Evolutionary conservation across 1,140 invertebrate species (phyloP).

Genomic region (Diorhabda sublineata): DNA sequence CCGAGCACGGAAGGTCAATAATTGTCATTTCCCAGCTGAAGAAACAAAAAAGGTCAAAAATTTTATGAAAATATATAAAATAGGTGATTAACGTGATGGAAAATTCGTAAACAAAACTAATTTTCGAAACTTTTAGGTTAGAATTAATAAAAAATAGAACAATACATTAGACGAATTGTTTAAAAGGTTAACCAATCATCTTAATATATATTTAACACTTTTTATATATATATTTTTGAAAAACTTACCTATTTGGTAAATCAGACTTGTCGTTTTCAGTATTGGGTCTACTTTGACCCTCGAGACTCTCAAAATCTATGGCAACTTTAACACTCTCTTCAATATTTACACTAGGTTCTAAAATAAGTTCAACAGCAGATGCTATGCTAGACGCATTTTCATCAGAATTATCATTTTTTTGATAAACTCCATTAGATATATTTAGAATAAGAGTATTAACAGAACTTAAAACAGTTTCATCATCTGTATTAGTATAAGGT

Average conservation of each 20-base stretch:
- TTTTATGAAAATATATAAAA: not conserved
- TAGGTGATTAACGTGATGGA: not conserved
- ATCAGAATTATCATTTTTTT: not conserved
- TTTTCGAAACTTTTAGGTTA: not conserved
- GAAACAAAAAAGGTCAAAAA: not conserved
- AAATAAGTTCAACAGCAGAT: not conserved
- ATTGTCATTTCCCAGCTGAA: not conserved
- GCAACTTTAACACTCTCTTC: slow-evolving; percentile 1
- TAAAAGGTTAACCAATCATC: too few relatives aligned
- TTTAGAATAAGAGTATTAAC: slow-evolving; percentile 1
- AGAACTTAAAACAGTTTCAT: not conserved
- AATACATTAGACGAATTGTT: too few relatives aligned
- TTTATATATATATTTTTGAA: not conserved
- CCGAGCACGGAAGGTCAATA: too few relatives aligned
- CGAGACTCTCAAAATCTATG: not conserved
- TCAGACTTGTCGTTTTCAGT: slow-evolving; percentile 5
- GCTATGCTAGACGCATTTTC: slow-evolving; percentile 1
- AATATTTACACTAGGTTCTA: slow-evolving; percentile 3
- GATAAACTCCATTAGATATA: slow-evolving; percentile 4
- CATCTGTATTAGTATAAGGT: not conserved
- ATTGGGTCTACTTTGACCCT: not conserved
- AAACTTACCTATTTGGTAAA: slow-evolving; percentile 9
- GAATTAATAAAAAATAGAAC: too few relatives aligned
- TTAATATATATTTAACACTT: not conserved
- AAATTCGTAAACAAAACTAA: not conserved